Evolutionary conservation across 35 echinoderm and acorn worm species (phyloP), one percentile per base, ranked within the genome.

Genomic region (Stichopus chloronotus): DNA sequence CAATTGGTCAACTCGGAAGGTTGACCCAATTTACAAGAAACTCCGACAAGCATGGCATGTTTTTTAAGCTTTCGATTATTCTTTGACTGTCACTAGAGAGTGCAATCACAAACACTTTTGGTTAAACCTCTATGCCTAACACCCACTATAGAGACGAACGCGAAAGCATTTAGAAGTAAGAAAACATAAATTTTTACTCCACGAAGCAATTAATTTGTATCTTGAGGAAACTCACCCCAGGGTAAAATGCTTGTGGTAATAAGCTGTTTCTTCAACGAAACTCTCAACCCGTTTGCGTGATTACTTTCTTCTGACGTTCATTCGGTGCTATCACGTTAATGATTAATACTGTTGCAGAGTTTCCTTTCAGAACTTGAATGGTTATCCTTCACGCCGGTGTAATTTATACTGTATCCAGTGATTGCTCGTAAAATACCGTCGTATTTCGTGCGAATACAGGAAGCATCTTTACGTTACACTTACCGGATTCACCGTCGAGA

Each of bases 191-290:
- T 65, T 11, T 11, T 65, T 65, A 65, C 61, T 65, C 13, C 61
- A 65, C 61, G 61, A 65, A 65, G 61, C 61, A 65, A 65, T 65
- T 65, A 65, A 65, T 65, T 65, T 65, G 61, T 19, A 65, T 65
- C 61, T 65, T 19, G 61, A 19, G 61, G 61, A 65, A 65, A 65
- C 61, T 65, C 19, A 65, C 61, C 61, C 61, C 61, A 65, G 61
- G 19, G 61, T 65, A 9, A 65, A 65, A 65, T 14, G 61, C 61
- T 65, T 6, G 61, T 65, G 61, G 61, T 65, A 65, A 65, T 65
- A 65, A 65, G 61, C 61, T 65, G 61, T 65, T 65, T 65, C 61
- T 65, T 65, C 61, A 19, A 14, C 61, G 61, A 65, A 65, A 14
- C 11, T 65, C 61, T 19, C 61, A 14, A 11, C 61, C 61, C 11